phyloP scores from a whole-genome alignment of 2,113 vertebrate species.

The Centropus unirufus region DNA sequence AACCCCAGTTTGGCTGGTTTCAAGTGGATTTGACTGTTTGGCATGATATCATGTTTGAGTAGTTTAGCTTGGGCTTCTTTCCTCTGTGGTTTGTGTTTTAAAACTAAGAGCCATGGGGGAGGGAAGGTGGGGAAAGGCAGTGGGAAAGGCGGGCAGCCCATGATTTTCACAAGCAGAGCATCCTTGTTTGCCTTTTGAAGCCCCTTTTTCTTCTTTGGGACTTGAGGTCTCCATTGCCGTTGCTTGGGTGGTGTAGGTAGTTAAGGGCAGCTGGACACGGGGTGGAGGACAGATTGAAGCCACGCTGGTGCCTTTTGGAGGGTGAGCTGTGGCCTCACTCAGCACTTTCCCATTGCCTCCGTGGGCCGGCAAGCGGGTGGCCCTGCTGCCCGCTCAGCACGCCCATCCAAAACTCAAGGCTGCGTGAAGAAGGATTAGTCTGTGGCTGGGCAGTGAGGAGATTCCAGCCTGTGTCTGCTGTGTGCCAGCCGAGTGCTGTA shows the following conservation, averaged over 20 bases:
- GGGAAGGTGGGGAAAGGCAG: background rate
- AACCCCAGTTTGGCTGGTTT: background rate
- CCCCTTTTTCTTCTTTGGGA: background rate
- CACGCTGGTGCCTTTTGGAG: background rate
- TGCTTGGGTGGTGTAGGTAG: rapidly evolving
- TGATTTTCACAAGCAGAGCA: background rate
- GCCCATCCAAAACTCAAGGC: rapidly evolving
- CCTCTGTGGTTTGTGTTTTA: background rate
- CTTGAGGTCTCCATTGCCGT: background rate
- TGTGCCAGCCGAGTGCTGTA: background rate
- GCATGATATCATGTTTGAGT: background rate
- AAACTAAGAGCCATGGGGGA: background rate
- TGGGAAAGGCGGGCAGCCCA: background rate
- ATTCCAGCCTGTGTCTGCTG: background rate
- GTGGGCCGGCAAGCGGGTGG: background rate
- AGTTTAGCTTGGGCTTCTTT: background rate
- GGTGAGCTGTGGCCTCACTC: background rate
- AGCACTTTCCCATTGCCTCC: rapidly evolving
- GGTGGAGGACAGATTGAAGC: background rate
- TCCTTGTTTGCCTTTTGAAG: background rate
- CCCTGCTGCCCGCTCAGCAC: background rate
- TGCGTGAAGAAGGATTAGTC: background rate
- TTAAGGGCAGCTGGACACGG: background rate
- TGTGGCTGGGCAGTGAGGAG: background rate
- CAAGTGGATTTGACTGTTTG: background rate